Percentiles rank a stretch among this genome's conserved stretches.
phyloP scores from a whole-genome alignment of 2,888 invertebrate genomes.

The Labia minor region DNA sequence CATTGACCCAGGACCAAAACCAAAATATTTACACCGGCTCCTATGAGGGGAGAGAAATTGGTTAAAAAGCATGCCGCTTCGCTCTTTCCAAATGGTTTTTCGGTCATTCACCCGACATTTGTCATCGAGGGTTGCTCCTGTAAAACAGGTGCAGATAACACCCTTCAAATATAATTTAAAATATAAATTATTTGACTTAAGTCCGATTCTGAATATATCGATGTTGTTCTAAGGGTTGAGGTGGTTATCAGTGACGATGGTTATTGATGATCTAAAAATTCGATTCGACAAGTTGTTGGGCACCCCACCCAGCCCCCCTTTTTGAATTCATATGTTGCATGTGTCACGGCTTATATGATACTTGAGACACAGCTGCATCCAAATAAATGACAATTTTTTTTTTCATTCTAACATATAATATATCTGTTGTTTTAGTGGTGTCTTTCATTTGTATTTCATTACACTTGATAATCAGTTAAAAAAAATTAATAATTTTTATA shows the following conservation, averaged over 20 bases:
- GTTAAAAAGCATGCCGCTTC: conserved; percentile 3
- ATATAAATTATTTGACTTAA: too few species aligned
- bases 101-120: conserved; percentile 4
- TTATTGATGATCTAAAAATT: not conserved
- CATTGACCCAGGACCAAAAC: not conserved
- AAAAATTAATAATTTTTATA: not conserved
- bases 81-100: not conserved
- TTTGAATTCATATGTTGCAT: not conserved
- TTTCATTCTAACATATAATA: not conserved
- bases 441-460: not conserved
- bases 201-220: too few species aligned
- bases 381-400: not conserved
- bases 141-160: not conserved
- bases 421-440: not conserved
- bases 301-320: not conserved
- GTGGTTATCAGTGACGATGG: not conserved
- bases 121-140: not conserved
- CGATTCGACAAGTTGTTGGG: not conserved
- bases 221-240: not conserved
- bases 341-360: conserved; percentile 8
- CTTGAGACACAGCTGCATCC: not conserved
- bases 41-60: not conserved
- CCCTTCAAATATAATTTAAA: not conserved
- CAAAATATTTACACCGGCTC: conserved; percentile 1
- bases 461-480: not conserved